Base-by-base conservation (phyloP, 2,113 vertebrate genomes). In the Lamprologus tigripictilis region DNA sequence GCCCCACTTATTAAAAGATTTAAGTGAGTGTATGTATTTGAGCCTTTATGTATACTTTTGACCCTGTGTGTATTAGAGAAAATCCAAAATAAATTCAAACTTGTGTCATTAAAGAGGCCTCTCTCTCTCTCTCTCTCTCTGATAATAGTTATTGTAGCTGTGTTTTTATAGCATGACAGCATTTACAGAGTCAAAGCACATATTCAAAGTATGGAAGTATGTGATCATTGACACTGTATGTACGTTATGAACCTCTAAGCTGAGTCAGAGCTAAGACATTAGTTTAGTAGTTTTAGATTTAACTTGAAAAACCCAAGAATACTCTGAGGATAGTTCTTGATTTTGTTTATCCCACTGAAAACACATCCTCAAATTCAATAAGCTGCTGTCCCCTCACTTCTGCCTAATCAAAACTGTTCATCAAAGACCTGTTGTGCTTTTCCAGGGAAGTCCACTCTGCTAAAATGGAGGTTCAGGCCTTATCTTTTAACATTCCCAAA, bases 341-440 rank as follows among this genome's bases (percentile, higher is more conserved):
- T 71, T 23, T 71, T 71, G 37, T 3, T 4, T 23, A 4, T 23
- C n/a, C 37, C n/a, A 16, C n/a, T 71, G 37, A 16, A 16, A 28
- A 73, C 0, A 76, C 3, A 28, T 47, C 21, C 37, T 23, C 13
- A 26, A 16, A 4, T 45, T 45, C 66, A 45, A 42, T 45, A 45
- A 45, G 66, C 35, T 40, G 11, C 63, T 68, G 3, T 40, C n/a
- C 11, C 2, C 2, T 0, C 35, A 16, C 3, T 23, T 42, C 40
- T 42, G 11, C 0, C 35, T 40, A 21, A 71, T 73, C 37, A 73
- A 26, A 42, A 45, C 66, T 40, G 35, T 40, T 42, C 35, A 42
- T 71, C 21, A 71, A 1, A 71, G 37, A 71, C 37, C 0, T 16
- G 5, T 26, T 71, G 1, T 16, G n/a, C 8, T 23, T 42, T 42